Percentiles rank a stretch among this genome's conserved stretches.
These are phyloP conservation scores for Troilus luridus DNA, from an alignment of 2,888 invertebrate species.

Conservation along the genomic window DNA sequence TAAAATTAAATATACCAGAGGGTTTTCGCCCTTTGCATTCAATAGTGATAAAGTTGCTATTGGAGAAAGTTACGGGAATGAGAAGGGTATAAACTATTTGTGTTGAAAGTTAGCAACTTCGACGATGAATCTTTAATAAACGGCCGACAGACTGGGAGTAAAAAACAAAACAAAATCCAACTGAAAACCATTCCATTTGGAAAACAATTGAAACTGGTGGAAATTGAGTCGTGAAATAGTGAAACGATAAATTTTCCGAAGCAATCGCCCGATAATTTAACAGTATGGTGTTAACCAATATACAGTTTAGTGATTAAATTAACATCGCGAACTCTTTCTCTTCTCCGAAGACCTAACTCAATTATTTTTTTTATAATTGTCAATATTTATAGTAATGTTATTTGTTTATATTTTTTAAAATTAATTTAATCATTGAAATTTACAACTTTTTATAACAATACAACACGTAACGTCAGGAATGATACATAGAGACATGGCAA, in stretches of 20 bases:
- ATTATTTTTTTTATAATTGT: too few relatives aligned
- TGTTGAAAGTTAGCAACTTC: background rate
- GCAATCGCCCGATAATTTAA: background rate
- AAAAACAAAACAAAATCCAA: background rate
- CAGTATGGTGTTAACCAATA: background rate
- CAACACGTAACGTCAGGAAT: too few relatives aligned
- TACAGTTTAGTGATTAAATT: background rate
- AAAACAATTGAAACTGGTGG: background rate
- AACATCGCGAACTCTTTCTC: too few relatives aligned
- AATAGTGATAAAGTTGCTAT: background rate
- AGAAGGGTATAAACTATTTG: background rate
- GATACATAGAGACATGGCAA: too few relatives aligned
- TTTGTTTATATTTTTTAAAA: too few relatives aligned
- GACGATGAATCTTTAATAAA: background rate
- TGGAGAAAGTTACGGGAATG: background rate
- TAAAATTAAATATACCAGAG: background rate
- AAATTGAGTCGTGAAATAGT: slow-evolving; percentile 12
- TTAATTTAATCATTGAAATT: too few relatives aligned
- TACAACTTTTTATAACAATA: too few relatives aligned
- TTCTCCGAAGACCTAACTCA: too few relatives aligned
- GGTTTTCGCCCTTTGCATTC: background rate
- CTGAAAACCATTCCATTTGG: slow-evolving; percentile 1
- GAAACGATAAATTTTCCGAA: background rate
- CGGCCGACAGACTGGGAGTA: background rate
- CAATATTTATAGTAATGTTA: too few relatives aligned